Evolutionary conservation across 92 coral and sea anemone genomes (phyloP).

Genomic region (Parazoanthus darwini): DNA sequence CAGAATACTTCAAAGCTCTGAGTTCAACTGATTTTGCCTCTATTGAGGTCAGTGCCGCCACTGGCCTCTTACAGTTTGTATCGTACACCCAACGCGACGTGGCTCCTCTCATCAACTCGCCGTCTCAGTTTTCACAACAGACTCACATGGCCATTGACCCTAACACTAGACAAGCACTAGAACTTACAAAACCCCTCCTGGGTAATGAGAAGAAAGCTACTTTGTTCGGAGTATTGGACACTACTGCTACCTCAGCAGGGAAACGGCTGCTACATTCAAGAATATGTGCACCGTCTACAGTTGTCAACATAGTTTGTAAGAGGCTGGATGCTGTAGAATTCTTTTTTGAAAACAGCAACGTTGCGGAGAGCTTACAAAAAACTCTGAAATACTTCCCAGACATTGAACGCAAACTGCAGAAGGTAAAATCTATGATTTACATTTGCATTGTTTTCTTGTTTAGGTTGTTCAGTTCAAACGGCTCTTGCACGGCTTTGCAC

Average conservation of each 20-base stretch:
- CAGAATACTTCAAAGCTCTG: conserved; percentile 32
- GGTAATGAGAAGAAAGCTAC: conserved; percentile 79
- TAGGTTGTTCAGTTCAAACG: not conserved
- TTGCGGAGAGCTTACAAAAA: conserved; percentile 74
- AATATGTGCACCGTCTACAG: conserved; percentile 80
- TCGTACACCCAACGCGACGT: conserved; percentile 75
- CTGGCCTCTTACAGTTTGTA: conserved; percentile 70
- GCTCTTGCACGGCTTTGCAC: too few relatives aligned
- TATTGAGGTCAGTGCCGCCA: conserved; percentile 70
- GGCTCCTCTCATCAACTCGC: conserved; percentile 71
- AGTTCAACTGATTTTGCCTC: conserved; percentile 66
- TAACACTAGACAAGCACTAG: conserved; percentile 72
- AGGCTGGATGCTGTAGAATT: conserved; percentile 71
- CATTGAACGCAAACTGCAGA: conserved; percentile 76
- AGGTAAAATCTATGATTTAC: conserved; percentile 45
- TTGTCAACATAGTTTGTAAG: conserved; percentile 46
- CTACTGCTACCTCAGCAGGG: conserved; percentile 75
- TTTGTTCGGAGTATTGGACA: conserved; percentile 79
- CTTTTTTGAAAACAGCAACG: conserved; percentile 61
- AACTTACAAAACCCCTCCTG: conserved; percentile 75
- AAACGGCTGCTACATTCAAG: conserved; percentile 68
- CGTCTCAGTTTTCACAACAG: conserved; percentile 68
- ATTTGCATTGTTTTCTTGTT: not conserved
- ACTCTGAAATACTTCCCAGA: conserved; percentile 73
- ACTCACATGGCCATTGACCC: conserved; percentile 90